These are phyloP conservation scores for Alosa alosa DNA, from an alignment of 2,113 vertebrate genomes.

Conservation along the genomic window DNA sequence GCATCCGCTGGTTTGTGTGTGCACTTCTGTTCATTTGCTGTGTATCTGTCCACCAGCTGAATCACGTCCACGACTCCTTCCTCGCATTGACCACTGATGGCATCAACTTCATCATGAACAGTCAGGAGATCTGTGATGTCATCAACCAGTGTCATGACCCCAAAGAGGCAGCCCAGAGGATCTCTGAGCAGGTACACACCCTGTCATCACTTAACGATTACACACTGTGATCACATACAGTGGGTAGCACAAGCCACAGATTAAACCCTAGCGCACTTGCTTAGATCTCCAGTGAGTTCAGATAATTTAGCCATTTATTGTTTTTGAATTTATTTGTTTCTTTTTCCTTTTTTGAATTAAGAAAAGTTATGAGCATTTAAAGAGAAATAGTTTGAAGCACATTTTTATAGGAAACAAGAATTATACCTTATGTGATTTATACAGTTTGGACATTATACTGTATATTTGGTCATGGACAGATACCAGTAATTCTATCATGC, in stretches of 20 bases:
- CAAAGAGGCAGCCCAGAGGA: constrained; percentile 85
- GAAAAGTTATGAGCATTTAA: too few species aligned
- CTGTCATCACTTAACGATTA: background rate
- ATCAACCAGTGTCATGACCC: constrained; percentile 93
- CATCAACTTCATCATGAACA: constrained; percentile 97
- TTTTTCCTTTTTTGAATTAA: background rate
- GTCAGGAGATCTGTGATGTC: constrained; percentile 94
- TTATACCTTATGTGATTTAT: too few species aligned
- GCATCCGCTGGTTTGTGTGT: background rate
- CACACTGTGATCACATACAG: background rate
- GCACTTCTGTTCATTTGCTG: too few species aligned
- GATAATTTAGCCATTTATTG: background rate
- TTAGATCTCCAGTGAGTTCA: background rate
- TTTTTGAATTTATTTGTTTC: background rate
- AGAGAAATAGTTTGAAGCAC: too few species aligned
- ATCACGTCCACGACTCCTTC: constrained; percentile 87
- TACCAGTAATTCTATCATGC: too few species aligned
- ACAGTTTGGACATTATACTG: too few species aligned
- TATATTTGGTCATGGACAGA: too few species aligned
- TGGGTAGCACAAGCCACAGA: background rate
- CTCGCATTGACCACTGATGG: constrained; percentile 95
- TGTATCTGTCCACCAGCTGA: constrained; percentile 70
- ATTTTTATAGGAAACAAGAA: too few species aligned
- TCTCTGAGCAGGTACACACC: constrained; percentile 86
- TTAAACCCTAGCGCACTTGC: background rate